These are phyloP conservation scores for Agonopterix subpropinquella DNA, from an alignment of 2,888 invertebrate genomes.

Conservation along the genomic window DNA sequence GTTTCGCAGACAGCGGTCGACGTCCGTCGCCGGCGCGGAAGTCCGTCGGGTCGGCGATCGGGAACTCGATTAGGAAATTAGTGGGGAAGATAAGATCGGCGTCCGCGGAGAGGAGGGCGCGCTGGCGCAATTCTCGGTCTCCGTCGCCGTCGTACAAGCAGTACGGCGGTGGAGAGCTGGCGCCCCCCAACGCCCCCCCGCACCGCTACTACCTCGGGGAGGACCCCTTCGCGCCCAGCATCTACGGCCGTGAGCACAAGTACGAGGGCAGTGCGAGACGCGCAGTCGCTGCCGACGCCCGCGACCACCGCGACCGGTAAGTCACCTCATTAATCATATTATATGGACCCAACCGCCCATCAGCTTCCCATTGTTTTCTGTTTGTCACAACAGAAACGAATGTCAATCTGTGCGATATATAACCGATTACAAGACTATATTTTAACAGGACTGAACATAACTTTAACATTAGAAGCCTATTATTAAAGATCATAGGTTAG, in stretches of 20 bases:
- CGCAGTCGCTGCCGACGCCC: slow-evolving; percentile 53
- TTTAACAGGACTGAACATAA: too few relatives aligned
- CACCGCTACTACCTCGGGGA: slow-evolving; percentile 91
- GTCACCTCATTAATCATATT: slow-evolving; percentile 13
- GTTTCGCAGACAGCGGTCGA: slow-evolving; percentile 74
- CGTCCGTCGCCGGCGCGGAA: slow-evolving; percentile 61
- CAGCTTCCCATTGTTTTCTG: slow-evolving; percentile 3
- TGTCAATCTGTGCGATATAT: neutral
- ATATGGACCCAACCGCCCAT: neutral
- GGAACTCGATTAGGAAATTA: slow-evolving; percentile 87
- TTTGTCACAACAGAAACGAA: slow-evolving; percentile 1
- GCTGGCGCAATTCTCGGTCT: slow-evolving; percentile 75
- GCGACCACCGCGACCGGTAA: slow-evolving; percentile 69
- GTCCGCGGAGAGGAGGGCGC: slow-evolving; percentile 78
- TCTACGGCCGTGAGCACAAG: slow-evolving; percentile 90
- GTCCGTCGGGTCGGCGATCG: slow-evolving; percentile 79
- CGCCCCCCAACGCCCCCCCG: slow-evolving; percentile 73
- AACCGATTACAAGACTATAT: too few relatives aligned
- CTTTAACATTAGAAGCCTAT: neutral
- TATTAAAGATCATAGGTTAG: too few relatives aligned
- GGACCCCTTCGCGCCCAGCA: slow-evolving; percentile 89
- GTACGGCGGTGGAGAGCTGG: slow-evolving; percentile 66
- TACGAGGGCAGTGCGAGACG: slow-evolving; percentile 81
- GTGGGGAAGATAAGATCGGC: slow-evolving; percentile 89
- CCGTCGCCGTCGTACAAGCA: slow-evolving; percentile 77